Percentiles rank a stretch among this genome's conserved stretches.
phyloP scores from a whole-genome alignment of 2,888 invertebrate genomes.

The Protophormia terraenovae region DNA sequence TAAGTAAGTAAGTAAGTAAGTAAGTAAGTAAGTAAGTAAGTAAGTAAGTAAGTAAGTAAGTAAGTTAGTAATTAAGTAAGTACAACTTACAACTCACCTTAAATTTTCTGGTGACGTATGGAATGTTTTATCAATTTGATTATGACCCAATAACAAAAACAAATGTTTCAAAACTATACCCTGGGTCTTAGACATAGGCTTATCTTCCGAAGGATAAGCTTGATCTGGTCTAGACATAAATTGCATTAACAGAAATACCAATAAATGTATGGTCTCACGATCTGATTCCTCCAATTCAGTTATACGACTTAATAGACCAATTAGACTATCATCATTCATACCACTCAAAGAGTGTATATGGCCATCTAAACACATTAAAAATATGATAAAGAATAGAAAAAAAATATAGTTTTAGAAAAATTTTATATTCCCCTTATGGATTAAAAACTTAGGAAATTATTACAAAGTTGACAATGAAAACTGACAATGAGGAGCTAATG shows the following conservation, averaged over 20 bases:
- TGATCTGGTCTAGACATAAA: constrained; percentile 92
- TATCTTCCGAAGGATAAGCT: constrained; percentile 94
- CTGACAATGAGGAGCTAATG: not conserved
- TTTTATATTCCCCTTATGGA: not conserved
- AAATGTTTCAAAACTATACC: constrained; percentile 94
- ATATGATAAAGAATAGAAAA: not conserved
- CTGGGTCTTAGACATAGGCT: constrained; percentile 89
- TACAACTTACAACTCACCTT: constrained; percentile 83
- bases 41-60: too few relatives aligned
- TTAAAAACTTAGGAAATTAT: not conserved
- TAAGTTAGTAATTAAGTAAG: too few relatives aligned
- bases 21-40: too few relatives aligned
- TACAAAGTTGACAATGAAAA: constrained; percentile 5
- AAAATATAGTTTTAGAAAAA: not conserved
- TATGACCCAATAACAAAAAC: constrained; percentile 95
- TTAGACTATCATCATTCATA: constrained; percentile 91
- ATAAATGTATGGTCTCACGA: constrained; percentile 95
- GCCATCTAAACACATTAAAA: constrained; percentile 83
- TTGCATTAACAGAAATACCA: constrained; percentile 98
- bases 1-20: too few relatives aligned
- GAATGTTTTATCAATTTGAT: constrained; percentile 93
- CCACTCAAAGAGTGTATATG: constrained; percentile 92
- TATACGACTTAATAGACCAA: constrained; percentile 91
- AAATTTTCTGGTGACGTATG: constrained; percentile 93
- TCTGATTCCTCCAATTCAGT: constrained; percentile 97